A percentile compares a stretch with the other conserved stretches of the same genome.
These are phyloP conservation scores for Scaptomyza reducta DNA, from an alignment of 2,888 invertebrate species.

Conservation along the genomic window DNA sequence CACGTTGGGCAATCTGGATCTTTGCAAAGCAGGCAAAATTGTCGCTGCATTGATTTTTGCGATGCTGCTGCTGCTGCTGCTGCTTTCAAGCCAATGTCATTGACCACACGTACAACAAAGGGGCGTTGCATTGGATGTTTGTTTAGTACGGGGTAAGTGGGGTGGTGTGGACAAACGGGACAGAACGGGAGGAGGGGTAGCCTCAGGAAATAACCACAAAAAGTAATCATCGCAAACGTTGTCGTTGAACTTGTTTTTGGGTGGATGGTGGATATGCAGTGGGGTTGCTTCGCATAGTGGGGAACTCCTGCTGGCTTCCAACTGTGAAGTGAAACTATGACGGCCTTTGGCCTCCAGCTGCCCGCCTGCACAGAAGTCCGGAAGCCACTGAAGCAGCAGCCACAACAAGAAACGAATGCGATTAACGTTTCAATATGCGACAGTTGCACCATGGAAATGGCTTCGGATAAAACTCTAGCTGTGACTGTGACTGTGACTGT, in stretches of 20 bases:
- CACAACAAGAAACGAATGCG: conserved; percentile 59
- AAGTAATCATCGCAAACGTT: conserved; percentile 75
- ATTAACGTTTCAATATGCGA: conserved; percentile 77
- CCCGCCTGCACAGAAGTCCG: conserved; percentile 25
- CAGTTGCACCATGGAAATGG: conserved; percentile 68
- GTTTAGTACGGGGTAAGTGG: conserved; percentile 3
- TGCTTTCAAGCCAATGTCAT: conserved; percentile 64
- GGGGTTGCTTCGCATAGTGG: conserved; percentile 1
- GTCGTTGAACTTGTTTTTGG: conserved; percentile 38
- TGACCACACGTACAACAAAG: conserved; percentile 75
- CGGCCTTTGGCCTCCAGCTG: conserved; percentile 52
- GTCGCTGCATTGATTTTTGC: conserved; percentile 65
- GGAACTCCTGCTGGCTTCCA: conserved; percentile 31
- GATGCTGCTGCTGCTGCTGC: conserved; percentile 26
- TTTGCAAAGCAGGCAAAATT: conserved; percentile 20
- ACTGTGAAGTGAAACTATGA: conserved; percentile 55
- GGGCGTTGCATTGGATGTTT: conserved; percentile 56
- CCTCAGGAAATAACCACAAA: conserved; percentile 65
- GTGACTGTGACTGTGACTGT: not conserved
- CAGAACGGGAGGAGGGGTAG: not conserved
- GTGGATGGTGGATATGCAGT: conserved; percentile 1
- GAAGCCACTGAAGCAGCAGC: conserved; percentile 26
- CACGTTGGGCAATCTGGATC: conserved; percentile 1
- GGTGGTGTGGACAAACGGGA: not conserved
- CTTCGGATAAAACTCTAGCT: conserved; percentile 7